Percentiles rank a stretch among this genome's conserved stretches.
Conservation (phyloP, 2,888 invertebrate genomes). For the Caradrina clavipalpis region DNA sequence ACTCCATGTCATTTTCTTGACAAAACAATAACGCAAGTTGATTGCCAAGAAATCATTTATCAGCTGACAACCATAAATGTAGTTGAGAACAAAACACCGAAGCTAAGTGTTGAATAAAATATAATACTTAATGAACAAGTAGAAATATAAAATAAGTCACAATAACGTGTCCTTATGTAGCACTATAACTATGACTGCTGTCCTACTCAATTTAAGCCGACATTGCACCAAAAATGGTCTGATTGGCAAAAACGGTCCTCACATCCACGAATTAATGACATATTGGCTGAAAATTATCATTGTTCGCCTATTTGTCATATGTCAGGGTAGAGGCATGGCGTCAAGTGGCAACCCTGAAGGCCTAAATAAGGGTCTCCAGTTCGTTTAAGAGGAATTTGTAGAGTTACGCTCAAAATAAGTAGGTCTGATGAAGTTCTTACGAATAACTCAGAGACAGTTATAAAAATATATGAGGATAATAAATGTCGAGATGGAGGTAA, state of each 20-base stretch:
- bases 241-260: constrained; percentile 52
- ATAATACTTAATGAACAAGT: constrained; percentile 23
- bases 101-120: constrained; percentile 16
- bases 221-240: constrained; percentile 44
- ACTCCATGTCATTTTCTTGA: neutral
- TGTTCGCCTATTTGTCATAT: constrained; percentile 53
- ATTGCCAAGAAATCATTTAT: constrained; percentile 13
- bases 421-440: constrained; percentile 49
- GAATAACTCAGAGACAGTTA: constrained; percentile 26
- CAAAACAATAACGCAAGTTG: neutral
- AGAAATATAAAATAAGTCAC: constrained; percentile 24
- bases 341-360: constrained; percentile 38
- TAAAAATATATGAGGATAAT: constrained; percentile 30
- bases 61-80: constrained; percentile 24
- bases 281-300: constrained; percentile 59
- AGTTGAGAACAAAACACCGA: constrained; percentile 6
- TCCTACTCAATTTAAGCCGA: constrained; percentile 44
- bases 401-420: constrained; percentile 31
- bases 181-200: constrained; percentile 45
- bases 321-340: constrained; percentile 35
- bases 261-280: constrained; percentile 43
- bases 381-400: constrained; percentile 48
- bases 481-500: constrained; percentile 22
- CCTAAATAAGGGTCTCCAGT: constrained; percentile 50
- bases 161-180: constrained; percentile 27